Conservation (phyloP, 2,888 invertebrate genomes). For the Octodonta nipae region DNA sequence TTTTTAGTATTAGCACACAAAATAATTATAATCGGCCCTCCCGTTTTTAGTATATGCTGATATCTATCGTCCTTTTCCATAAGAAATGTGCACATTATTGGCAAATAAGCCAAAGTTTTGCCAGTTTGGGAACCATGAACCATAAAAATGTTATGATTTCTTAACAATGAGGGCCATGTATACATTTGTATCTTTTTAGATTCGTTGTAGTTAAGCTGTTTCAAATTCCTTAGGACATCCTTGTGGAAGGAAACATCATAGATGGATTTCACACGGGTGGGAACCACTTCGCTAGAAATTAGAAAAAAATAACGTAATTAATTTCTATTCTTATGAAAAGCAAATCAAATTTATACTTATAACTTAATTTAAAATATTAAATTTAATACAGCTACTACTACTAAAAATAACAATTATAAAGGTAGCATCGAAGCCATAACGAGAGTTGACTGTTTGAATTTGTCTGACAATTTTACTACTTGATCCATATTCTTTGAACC, state of each 20-base stretch:
- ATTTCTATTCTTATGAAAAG: too few relatives aligned
- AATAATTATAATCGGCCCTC: slow-evolving; percentile 52
- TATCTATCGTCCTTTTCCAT: slow-evolving; percentile 37
- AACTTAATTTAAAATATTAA: too few relatives aligned
- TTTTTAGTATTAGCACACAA: slow-evolving; percentile 50
- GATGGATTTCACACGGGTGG: slow-evolving; percentile 17
- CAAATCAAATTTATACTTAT: too few relatives aligned
- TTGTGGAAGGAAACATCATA: slow-evolving; percentile 20
- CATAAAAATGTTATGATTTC: slow-evolving; percentile 51
- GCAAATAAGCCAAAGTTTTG: slow-evolving; percentile 58
- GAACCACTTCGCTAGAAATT: slow-evolving; percentile 20
- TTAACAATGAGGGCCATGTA: slow-evolving; percentile 54
- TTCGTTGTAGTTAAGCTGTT: slow-evolving; percentile 19
- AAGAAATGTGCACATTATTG: slow-evolving; percentile 50
- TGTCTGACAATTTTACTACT: too few relatives aligned
- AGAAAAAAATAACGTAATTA: too few relatives aligned
- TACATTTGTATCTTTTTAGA: slow-evolving; percentile 50
- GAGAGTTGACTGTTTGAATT: too few relatives aligned
- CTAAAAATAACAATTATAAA: too few relatives aligned
- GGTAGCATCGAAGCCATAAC: too few relatives aligned
- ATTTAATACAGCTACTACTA: too few relatives aligned
- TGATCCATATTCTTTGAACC: too few relatives aligned
- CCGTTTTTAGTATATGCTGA: slow-evolving; percentile 26
- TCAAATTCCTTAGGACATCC: slow-evolving; percentile 20
- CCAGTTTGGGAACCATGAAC: slow-evolving; percentile 48